Conservation (phyloP, 35 echinoderm and acorn worm genomes). For the Stichopus chloronotus region DNA sequence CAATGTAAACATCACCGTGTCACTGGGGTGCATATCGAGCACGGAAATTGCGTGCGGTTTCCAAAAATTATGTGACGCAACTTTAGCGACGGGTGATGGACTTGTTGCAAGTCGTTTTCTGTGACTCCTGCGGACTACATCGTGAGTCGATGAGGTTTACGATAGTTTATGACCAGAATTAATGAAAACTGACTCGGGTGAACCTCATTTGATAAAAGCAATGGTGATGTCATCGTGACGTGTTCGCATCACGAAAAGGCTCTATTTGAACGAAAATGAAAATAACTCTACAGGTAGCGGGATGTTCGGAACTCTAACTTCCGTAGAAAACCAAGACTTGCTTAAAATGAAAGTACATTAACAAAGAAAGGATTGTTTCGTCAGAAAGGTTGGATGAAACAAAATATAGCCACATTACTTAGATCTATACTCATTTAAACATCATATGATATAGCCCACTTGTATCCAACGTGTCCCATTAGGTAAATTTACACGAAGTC, state of each 20-base stretch:
- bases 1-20: conserved; percentile 31
- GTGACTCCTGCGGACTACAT: not conserved
- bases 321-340: not conserved
- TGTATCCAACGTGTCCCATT: too few relatives aligned
- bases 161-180: not conserved
- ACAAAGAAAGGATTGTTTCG: not conserved
- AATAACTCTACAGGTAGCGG: not conserved
- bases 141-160: not conserved
- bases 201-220: conserved; percentile 26
- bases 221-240: conserved; percentile 40
- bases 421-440: too few relatives aligned
- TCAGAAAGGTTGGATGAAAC: too few relatives aligned
- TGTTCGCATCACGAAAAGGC: not conserved
- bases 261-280: not conserved
- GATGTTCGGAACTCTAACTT: not conserved
- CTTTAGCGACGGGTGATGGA: not conserved
- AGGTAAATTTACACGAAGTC: too few relatives aligned
- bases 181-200: conserved; percentile 31
- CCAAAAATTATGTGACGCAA: conserved; percentile 13
- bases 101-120: conserved; percentile 25
- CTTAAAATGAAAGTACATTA: not conserved
- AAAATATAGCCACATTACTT: too few relatives aligned
- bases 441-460: too few relatives aligned
- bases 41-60: conserved; percentile 45
- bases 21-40: conserved; percentile 43